Conservation (phyloP, 2,797 vertebrate species). For the Leptatherina wallacei region DNA sequence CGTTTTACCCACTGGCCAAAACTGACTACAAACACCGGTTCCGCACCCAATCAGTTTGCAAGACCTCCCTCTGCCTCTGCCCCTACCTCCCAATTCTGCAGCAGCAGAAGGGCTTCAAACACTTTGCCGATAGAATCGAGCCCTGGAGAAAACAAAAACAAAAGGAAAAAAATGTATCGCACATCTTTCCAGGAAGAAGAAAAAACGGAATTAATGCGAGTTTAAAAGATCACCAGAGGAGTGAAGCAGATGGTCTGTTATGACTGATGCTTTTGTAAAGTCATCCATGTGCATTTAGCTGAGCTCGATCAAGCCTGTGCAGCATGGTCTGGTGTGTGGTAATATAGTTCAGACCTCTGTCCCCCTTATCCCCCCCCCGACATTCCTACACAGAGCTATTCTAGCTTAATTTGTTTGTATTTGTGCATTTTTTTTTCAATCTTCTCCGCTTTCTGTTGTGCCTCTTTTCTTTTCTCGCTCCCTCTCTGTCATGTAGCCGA, state of each 20-base stretch:
- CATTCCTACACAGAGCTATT: conserved; percentile 67
- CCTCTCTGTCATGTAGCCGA: conserved; percentile 60
- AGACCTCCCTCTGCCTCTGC: conserved; percentile 41
- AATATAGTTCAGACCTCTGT: conserved; percentile 62
- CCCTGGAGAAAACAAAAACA: conserved; percentile 44
- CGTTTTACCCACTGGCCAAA: conserved; percentile 50
- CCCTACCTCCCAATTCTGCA: conserved; percentile 27
- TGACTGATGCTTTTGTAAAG: conserved; percentile 75
- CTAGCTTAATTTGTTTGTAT: conserved; percentile 74
- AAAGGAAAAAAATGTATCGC: conserved; percentile 20
- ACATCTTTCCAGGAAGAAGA: conserved; percentile 50
- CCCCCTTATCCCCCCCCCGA: conserved; percentile 40
- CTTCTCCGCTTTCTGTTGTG: conserved; percentile 43
- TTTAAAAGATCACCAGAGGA: conserved; percentile 72
- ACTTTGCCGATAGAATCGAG: conserved; percentile 34
- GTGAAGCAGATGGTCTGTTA: conserved; percentile 70
- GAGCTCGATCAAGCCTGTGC: conserved; percentile 48
- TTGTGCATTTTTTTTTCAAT: conserved; percentile 59
- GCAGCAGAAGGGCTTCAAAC: conserved; percentile 40
- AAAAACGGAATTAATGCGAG: conserved; percentile 59
- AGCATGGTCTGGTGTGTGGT: conserved; percentile 55
- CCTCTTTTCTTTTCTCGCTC: conserved; percentile 51
- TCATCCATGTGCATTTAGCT: conserved; percentile 65
- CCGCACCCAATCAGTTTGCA: conserved; percentile 40
- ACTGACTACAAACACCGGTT: conserved; percentile 41